Evolutionary conservation across 1,140 invertebrate species (phyloP).

Genomic region (Sarcophaga peregrina): DNA sequence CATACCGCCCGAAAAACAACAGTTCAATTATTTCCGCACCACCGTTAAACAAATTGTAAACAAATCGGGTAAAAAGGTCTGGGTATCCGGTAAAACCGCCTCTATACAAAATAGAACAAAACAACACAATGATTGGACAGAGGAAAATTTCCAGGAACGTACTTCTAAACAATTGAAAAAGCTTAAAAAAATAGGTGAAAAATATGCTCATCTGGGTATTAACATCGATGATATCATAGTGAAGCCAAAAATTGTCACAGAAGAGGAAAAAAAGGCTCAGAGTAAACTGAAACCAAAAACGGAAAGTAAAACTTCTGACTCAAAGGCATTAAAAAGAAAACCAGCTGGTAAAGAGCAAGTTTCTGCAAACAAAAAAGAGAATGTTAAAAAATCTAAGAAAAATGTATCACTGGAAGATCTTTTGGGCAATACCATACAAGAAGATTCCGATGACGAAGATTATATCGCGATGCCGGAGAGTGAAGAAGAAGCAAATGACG

Average conservation of each 20-base stretch:
- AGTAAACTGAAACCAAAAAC: neutral
- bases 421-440: slow-evolving; percentile 59
- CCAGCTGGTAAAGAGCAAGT: neutral
- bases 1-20: slow-evolving; percentile 71
- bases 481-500: slow-evolving; percentile 43
- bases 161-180: slow-evolving; percentile 53
- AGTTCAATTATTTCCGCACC: slow-evolving; percentile 64
- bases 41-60: slow-evolving; percentile 56
- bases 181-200: slow-evolving; percentile 54
- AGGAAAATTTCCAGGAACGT: slow-evolving; percentile 57
- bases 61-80: slow-evolving; percentile 61
- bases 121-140: slow-evolving; percentile 58
- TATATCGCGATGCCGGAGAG: slow-evolving; percentile 50
- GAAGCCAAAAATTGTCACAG: slow-evolving; percentile 46
- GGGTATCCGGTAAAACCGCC: slow-evolving; percentile 54
- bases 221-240: slow-evolving; percentile 55
- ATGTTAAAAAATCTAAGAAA: slow-evolving; percentile 46
- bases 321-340: slow-evolving; percentile 9
- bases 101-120: slow-evolving; percentile 52
- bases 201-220: slow-evolving; percentile 59
- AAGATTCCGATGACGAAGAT: slow-evolving; percentile 62
- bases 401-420: slow-evolving; percentile 57
- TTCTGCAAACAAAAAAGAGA: slow-evolving; percentile 48
- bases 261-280: slow-evolving; percentile 58
- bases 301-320: neutral